These are phyloP conservation scores for Megaceryle torquata DNA, from an alignment of 2,113 vertebrate genomes.

Conservation along the genomic window DNA sequence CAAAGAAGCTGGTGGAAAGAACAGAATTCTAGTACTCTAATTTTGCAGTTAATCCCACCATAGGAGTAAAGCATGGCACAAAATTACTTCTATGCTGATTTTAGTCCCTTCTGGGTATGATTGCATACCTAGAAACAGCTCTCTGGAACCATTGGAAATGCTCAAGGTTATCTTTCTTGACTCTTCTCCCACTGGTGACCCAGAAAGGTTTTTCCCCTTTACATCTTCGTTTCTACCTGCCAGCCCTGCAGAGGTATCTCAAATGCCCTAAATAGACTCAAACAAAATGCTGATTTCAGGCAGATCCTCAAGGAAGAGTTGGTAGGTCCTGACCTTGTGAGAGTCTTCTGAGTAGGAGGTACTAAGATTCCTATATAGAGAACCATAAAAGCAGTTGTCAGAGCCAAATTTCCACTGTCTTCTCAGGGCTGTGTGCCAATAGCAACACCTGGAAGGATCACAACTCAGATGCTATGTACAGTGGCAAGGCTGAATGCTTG, in stretches of 20 bases:
- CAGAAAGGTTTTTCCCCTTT: not conserved
- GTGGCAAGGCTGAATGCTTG: not conserved
- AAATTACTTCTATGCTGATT: not conserved
- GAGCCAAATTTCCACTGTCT: not conserved
- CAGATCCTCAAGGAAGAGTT: accelerated
- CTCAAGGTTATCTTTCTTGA: not conserved
- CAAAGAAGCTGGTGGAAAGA: not conserved
- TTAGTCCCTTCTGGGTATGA: not conserved
- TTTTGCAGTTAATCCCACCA: not conserved
- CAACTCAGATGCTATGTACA: not conserved
- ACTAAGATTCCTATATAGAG: not conserved
- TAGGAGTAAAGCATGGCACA: not conserved
- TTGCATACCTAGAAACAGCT: not conserved
- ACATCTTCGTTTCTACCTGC: not conserved
- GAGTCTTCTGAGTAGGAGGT: not conserved
- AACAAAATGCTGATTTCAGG: not conserved
- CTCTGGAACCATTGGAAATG: not conserved
- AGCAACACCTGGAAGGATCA: not conserved
- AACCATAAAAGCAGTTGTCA: not conserved
- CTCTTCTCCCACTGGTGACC: not conserved
- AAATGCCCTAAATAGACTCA: not conserved
- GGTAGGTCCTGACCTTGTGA: not conserved
- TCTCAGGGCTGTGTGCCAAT: not conserved
- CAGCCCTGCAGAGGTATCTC: not conserved
- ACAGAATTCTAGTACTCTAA: not conserved